Evolutionary conservation across 1,140 invertebrate genomes (phyloP).

Genomic region (Musca vetustissima): DNA sequence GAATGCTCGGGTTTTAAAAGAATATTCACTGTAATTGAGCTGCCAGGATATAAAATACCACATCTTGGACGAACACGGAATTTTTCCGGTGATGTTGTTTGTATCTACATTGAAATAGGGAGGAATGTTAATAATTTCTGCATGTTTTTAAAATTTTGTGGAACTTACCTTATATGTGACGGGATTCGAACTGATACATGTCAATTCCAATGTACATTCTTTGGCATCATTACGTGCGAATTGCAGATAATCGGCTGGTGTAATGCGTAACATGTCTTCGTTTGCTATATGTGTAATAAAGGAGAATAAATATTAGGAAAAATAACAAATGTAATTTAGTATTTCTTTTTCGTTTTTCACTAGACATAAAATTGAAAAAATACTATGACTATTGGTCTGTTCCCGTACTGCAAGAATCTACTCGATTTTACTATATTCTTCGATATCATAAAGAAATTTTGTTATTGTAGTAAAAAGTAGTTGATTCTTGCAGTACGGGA

Average conservation of each 20-base stretch:
- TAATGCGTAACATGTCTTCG: slow-evolving; percentile 54
- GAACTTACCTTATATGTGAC: slow-evolving; percentile 42
- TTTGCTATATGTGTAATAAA: background rate
- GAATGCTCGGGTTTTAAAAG: slow-evolving; percentile 43
- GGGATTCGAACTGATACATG: slow-evolving; percentile 29
- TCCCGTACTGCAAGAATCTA: too few relatives aligned
- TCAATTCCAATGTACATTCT: slow-evolving; percentile 30
- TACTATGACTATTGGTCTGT: too few relatives aligned
- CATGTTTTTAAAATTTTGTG: slow-evolving; percentile 40
- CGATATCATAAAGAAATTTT: too few relatives aligned
- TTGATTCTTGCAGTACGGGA: too few relatives aligned
- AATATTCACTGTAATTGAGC: slow-evolving; percentile 40
- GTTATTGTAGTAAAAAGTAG: too few relatives aligned
- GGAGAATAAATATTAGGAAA: background rate
- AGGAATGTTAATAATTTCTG: slow-evolving; percentile 60
- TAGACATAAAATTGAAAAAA: too few relatives aligned
- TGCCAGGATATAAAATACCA: slow-evolving; percentile 68
- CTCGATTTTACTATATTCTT: too few relatives aligned
- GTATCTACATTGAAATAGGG: slow-evolving; percentile 36
- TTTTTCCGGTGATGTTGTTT: slow-evolving; percentile 72
- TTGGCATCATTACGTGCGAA: slow-evolving; percentile 31
- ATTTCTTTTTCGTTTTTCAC: too few relatives aligned
- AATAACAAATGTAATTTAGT: too few relatives aligned
- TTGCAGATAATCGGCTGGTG: slow-evolving; percentile 75
- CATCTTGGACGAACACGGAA: slow-evolving; percentile 85